Conservation (phyloP, 2,113 vertebrate genomes). For the Sebastes fasciatus region DNA sequence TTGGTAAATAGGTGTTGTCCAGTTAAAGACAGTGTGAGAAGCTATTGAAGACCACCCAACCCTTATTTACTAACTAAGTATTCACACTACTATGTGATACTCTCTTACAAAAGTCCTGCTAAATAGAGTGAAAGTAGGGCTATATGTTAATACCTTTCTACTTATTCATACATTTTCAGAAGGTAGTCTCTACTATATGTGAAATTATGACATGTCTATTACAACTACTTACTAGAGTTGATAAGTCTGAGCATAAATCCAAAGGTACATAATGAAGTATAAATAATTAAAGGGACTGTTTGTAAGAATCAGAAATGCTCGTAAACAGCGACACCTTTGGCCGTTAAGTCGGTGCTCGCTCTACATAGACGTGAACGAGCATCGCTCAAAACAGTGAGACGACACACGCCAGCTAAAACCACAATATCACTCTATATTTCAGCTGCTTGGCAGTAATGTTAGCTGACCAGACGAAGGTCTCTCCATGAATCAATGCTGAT, state of each 20-base stretch:
- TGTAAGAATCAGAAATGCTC: no score
- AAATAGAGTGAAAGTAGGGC: not conserved
- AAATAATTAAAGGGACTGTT: not conserved
- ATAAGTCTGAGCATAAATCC: not conserved
- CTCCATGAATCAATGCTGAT: no score
- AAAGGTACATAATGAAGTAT: not conserved
- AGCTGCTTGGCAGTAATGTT: no score
- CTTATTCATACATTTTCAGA: not conserved
- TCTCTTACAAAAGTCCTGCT: not conserved
- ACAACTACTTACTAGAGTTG: not conserved
- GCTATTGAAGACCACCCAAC: slow-evolving; percentile 24
- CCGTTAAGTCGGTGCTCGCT: no score
- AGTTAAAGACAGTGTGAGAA: not conserved
- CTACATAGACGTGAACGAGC: no score
- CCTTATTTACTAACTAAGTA: not conserved
- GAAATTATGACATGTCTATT: not conserved
- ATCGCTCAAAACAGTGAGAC: no score
- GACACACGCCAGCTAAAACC: no score
- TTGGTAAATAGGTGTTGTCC: not conserved
- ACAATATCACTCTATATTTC: no score
- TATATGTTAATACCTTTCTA: not conserved
- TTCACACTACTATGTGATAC: not conserved
- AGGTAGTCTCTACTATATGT: not conserved
- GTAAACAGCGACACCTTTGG: no score
- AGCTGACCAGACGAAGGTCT: no score